Percentiles rank a stretch among this genome's conserved stretches.
These are phyloP conservation scores for Erpornis zantholeuca DNA, from an alignment of 2,113 vertebrate genomes.

Conservation along the genomic window DNA sequence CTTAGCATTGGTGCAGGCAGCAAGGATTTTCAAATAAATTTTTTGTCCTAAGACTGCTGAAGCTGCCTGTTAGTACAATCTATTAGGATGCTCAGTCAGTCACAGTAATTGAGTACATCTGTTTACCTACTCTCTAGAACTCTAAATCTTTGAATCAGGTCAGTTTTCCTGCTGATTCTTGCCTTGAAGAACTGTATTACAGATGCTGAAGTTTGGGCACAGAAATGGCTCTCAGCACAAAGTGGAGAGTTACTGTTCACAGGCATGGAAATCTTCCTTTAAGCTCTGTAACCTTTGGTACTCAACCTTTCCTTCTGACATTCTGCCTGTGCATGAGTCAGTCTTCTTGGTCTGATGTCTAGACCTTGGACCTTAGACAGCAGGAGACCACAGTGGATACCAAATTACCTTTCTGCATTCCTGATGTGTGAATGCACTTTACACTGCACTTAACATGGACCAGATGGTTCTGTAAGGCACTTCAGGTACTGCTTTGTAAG, in stretches of 20 bases:
- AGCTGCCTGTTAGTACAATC: background rate
- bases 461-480: conserved; percentile 74
- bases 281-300: conserved; percentile 10
- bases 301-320: background rate
- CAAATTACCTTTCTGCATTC: conserved; percentile 80
- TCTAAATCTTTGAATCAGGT: background rate
- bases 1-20: background rate
- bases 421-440: conserved; percentile 82
- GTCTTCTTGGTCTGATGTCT: conserved; percentile 82
- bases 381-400: conserved; percentile 64
- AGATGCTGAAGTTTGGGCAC: background rate
- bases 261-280: conserved; percentile 5
- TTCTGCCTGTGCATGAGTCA: conserved; percentile 65
- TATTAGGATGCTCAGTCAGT: background rate
- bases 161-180: background rate
- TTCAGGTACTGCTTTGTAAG: conserved; percentile 58
- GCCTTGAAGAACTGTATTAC: background rate
- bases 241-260: background rate
- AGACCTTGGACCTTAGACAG: conserved; percentile 81
- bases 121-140: background rate
- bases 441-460: conserved; percentile 82
- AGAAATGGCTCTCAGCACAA: background rate
- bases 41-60: background rate
- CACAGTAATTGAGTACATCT: background rate
- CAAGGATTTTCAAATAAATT: background rate